Evolutionary conservation across 2,797 vertebrate species (phyloP).

Genomic region (Rhynchotus rufescens): DNA sequence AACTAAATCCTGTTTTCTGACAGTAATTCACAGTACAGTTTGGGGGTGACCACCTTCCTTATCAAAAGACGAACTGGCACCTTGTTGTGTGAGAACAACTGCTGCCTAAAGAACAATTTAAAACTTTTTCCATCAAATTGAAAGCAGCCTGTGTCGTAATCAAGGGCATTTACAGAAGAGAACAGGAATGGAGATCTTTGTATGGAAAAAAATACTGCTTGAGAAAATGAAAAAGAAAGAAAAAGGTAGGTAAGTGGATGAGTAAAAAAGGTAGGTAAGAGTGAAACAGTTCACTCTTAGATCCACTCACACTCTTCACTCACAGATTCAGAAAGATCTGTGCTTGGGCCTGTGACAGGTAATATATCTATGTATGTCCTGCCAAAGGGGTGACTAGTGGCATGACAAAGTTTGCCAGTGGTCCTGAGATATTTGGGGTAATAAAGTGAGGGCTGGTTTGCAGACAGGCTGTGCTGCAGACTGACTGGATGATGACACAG

Average conservation of each 20-base stretch:
- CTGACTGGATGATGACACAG: background rate
- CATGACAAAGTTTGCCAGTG: background rate
- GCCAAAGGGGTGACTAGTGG: background rate
- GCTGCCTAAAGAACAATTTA: background rate
- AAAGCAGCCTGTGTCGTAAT: background rate
- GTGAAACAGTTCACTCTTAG: background rate
- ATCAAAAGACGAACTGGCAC: background rate
- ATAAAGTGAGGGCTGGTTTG: background rate
- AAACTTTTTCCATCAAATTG: background rate
- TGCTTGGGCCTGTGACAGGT: background rate
- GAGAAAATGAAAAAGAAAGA: background rate
- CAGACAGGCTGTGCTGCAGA: background rate
- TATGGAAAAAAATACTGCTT: background rate
- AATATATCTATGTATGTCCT: background rate
- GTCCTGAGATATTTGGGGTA: background rate
- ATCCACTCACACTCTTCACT: too few relatives aligned
- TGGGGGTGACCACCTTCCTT: background rate
- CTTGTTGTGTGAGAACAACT: background rate
- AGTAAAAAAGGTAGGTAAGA: background rate
- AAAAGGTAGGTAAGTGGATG: background rate
- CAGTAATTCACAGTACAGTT: background rate
- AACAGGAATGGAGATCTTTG: background rate
- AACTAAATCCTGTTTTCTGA: background rate
- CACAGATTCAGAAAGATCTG: background rate
- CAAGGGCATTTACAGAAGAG: background rate